These are phyloP conservation scores for Orussus abietinus DNA, from an alignment of 1,140 invertebrate genomes.

Conservation along the genomic window DNA sequence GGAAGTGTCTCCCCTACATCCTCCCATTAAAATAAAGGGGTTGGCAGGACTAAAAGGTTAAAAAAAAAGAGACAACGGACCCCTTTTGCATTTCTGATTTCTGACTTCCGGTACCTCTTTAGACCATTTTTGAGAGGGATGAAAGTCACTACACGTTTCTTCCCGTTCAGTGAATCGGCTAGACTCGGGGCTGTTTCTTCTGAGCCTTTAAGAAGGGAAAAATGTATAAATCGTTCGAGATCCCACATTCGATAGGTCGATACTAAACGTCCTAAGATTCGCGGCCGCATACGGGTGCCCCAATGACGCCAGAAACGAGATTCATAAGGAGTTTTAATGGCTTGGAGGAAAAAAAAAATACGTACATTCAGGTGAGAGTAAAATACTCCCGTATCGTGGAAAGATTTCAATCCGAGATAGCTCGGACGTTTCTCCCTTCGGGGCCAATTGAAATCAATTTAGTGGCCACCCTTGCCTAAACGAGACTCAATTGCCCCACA, in stretches of 20 bases:
- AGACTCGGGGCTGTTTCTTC: too few relatives aligned
- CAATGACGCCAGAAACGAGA: conserved; percentile 25
- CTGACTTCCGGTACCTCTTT: too few relatives aligned
- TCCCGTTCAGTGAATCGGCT: too few relatives aligned
- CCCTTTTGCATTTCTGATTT: too few relatives aligned
- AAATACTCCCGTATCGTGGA: conserved; percentile 49
- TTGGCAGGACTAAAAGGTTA: too few relatives aligned
- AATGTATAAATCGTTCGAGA: conserved; percentile 23
- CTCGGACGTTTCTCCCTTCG: conserved; percentile 18
- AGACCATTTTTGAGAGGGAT: too few relatives aligned
- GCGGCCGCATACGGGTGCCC: conserved; percentile 42
- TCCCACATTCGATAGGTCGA: conserved; percentile 27
- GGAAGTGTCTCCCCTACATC: conserved; percentile 31
- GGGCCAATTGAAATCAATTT: conserved; percentile 51
- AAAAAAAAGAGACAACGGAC: too few relatives aligned
- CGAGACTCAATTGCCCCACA: conserved; percentile 46
- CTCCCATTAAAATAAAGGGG: too few relatives aligned
- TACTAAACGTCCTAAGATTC: conserved; percentile 29
- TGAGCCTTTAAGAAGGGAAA: too few relatives aligned
- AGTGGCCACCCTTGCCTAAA: conserved; percentile 39
- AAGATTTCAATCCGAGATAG: conserved; percentile 37
- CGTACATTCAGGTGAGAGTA: conserved; percentile 40
- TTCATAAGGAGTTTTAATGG: conserved; percentile 5
- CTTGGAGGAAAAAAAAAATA: conserved; percentile 15
- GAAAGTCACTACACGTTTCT: too few relatives aligned